Conservation (phyloP, 1,140 invertebrate genomes). For the Bombus waltoni region DNA sequence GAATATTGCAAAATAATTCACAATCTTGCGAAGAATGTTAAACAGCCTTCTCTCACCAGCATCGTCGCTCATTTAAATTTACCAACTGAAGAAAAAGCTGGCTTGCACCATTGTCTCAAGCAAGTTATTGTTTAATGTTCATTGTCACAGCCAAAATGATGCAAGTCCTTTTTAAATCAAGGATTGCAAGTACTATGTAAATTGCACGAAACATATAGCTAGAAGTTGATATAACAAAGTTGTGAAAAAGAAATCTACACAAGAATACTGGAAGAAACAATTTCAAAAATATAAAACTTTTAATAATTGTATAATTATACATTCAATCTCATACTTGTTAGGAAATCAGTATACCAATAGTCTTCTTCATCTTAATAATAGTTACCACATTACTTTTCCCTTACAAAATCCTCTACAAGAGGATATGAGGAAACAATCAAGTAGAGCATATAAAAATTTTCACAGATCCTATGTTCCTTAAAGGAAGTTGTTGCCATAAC, state of each 20-base stretch:
- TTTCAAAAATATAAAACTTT: no score
- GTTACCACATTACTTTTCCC: background rate
- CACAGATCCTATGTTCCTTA: background rate
- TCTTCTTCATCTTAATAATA: background rate
- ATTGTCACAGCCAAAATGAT: constrained; percentile 40
- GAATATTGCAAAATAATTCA: constrained; percentile 35
- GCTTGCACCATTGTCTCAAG: constrained; percentile 26
- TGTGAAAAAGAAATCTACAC: background rate
- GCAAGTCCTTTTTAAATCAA: constrained; percentile 30
- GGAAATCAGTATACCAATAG: background rate
- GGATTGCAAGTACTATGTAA: constrained; percentile 29
- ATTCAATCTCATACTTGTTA: background rate
- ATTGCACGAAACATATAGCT: background rate
- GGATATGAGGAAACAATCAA: background rate
- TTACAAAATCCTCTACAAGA: background rate
- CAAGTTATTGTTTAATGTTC: constrained; percentile 39
- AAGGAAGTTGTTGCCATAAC: background rate
- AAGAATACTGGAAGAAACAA: background rate
- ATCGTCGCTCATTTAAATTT: constrained; percentile 31
- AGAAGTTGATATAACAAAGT: background rate
- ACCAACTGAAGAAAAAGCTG: constrained; percentile 30
- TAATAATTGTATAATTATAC: no score
- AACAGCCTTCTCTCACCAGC: constrained; percentile 2
- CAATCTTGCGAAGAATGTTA: constrained; percentile 22
- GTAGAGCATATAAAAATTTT: background rate